Evolutionary conservation across 2,113 vertebrate genomes (phyloP), one percentile per base, ranked within the genome.

Genomic region (Eonycteris spelaea): DNA sequence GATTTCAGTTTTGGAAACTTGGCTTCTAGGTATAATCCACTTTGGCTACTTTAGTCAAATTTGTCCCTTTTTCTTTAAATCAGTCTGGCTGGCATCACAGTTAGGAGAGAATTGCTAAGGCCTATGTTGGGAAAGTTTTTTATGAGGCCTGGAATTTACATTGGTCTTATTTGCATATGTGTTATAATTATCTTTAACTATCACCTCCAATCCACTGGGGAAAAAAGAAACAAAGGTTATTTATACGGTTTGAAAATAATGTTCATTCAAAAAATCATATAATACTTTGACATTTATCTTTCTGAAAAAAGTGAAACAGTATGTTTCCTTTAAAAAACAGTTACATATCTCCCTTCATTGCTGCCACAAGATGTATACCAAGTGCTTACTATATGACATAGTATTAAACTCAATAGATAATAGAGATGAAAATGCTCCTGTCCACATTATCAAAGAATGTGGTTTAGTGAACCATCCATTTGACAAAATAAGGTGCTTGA

Each of bases 401-500:
- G 43, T 15, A 87, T 57, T 55, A 63, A 68, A 71, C 35, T 57
- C 71, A 35, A 86, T 26, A 84, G 79, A 91, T 45, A 94, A 83
- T 18, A 86, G 13, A 79, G 21, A 26, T 24, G 3, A 84, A 75
- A 88, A 77, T 24, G 10, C 30, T 59, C 38, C 21, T 30, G 26
- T 82, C 38, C 30, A 87, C 33, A 57, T 84, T 79, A 87, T 68
- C 55, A 82, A 83, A 14, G 63, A 80, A 35, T 91, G 85, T 67
- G n/a, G 10, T 89, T 79, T 71, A 82, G 67, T 18, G 7, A 95
- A 96, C 15, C 15, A 65, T 65, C 7, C 63, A n/a, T 75, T 75
- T 80, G 21, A 88, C 30, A 89, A 91, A 79, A 80, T 77, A 82
- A 78, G 92, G 87, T 48, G 14, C n/a, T 96, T 84, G 51, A 83